A percentile compares a stretch with the other conserved stretches of the same genome.
phyloP scores from a whole-genome alignment of 2,113 vertebrate genomes.

The Corydoras sp. region DNA sequence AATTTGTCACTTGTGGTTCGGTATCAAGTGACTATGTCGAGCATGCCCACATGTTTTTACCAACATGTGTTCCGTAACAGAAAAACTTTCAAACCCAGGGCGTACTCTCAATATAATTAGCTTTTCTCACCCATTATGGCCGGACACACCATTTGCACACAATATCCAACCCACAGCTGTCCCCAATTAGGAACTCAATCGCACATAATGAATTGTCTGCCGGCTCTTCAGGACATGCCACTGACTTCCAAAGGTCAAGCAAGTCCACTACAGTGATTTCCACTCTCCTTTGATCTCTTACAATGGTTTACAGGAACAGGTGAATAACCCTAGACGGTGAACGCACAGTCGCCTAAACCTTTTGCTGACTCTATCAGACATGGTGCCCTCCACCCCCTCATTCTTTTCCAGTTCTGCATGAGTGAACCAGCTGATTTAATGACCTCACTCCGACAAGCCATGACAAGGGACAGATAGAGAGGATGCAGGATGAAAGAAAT shows the following conservation, averaged over 20 bases:
- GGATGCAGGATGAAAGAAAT: constrained; percentile 26
- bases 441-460: constrained; percentile 49
- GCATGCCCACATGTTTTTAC: no score
- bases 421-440: constrained; percentile 59
- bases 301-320: constrained; percentile 21
- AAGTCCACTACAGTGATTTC: constrained; percentile 23
- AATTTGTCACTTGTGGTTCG: no score
- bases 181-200: constrained; percentile 33
- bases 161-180: constrained; percentile 31
- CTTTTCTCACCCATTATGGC: background rate
- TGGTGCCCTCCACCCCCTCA: constrained; percentile 34
- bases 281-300: background rate
- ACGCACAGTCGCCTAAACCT: constrained; percentile 47
- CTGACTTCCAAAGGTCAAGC: constrained; percentile 30
- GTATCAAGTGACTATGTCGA: no score
- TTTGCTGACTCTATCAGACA: background rate
- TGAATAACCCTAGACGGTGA: constrained; percentile 7
- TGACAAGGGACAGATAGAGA: constrained; percentile 20
- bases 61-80: no score
- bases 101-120: background rate
- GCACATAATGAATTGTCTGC: constrained; percentile 23
- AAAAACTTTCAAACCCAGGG: no score
- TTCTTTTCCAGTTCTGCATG: constrained; percentile 56
- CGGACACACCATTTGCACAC: constrained; percentile 6
- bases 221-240: constrained; percentile 24